Evolutionary conservation across 2,888 invertebrate species (phyloP), one percentile per base, ranked within the genome.

Genomic region (Cremastinae sp.): DNA sequence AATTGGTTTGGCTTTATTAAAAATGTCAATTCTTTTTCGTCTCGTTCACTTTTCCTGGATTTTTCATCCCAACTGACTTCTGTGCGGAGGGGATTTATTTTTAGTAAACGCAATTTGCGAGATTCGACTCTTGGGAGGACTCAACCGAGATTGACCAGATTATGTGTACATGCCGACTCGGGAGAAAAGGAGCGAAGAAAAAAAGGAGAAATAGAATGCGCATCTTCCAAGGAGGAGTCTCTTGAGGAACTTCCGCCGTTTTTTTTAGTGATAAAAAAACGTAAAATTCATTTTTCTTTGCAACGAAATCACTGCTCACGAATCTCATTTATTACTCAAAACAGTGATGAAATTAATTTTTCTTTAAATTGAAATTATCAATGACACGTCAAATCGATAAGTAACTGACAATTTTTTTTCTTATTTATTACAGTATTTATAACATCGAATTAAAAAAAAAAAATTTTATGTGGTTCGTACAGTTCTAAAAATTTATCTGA

Each of bases 81-180:
- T n/a, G n/a, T 43, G 62, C 64, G 62, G 39, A 35, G 14, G 47
- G 55, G 43, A 53, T 62, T 61, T 62, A 70, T 61, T 61, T 70
- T 70, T 20, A 53, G 49, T 56, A 66, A 66, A 70, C 20, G 28
- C 73, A 70, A 65, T 77, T 77, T 70, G 45, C 53, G 62, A 55
- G 56, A 68, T 71, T 49, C 28, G 59, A 20, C 49, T 76, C 75
- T 51, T 51, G 53, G 68, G 64, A 69, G 68, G 53, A 56, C 61
- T 70, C 47, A 68, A 73, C 64, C 35, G 64, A 76, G 69, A 76
- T 76, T 69, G 64, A 53, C 69, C 68, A 55, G 62, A 72, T 65
- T 66, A 56, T 45, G 45, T 35, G 45, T 35, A 43, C n/a, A 18
- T 0, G 18, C 9, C 45, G 56, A 58, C 20, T 2, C 28, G 2